These are phyloP conservation scores for Lagorchestes hirsutus DNA, from an alignment of 2,797 vertebrate genomes.

Conservation along the genomic window DNA sequence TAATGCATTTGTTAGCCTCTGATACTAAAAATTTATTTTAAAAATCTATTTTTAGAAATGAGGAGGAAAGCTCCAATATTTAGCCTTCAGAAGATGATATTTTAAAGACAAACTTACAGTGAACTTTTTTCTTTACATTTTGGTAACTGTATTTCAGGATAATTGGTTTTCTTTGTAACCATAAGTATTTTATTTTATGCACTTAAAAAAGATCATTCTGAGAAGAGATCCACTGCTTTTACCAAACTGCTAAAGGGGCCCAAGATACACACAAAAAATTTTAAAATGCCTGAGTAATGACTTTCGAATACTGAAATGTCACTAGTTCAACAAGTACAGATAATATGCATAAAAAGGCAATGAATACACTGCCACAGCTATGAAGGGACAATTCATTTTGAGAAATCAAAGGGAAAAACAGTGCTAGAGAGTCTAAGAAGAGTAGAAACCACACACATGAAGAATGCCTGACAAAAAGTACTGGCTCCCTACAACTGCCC, in stretches of 20 bases:
- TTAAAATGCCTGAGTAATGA: background rate
- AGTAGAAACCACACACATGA: constrained; percentile 62
- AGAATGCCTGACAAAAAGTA: background rate
- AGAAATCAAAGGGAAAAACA: constrained; percentile 73
- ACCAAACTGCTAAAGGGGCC: background rate
- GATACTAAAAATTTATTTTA: constrained; percentile 34
- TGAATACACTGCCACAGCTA: constrained; percentile 77
- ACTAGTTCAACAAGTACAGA: constrained; percentile 64
- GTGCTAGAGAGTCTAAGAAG: constrained; percentile 69
- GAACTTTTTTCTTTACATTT: background rate
- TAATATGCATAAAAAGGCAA: constrained; percentile 62
- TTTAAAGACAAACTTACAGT: constrained; percentile 55
- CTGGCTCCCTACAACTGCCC: background rate
- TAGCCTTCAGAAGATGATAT: constrained; percentile 51
- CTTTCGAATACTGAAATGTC: constrained; percentile 67
- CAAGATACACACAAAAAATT: background rate
- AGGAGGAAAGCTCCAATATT: constrained; percentile 61
- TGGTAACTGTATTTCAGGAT: background rate
- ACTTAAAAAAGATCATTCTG: background rate
- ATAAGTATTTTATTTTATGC: background rate
- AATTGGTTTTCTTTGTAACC: background rate
- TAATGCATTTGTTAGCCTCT: constrained; percentile 38
- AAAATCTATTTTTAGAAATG: constrained; percentile 52
- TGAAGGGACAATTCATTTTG: constrained; percentile 76
- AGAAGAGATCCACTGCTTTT: background rate